Evolutionary conservation across 2,113 vertebrate genomes (phyloP).

Genomic region (Phrynocephalus versicolor): DNA sequence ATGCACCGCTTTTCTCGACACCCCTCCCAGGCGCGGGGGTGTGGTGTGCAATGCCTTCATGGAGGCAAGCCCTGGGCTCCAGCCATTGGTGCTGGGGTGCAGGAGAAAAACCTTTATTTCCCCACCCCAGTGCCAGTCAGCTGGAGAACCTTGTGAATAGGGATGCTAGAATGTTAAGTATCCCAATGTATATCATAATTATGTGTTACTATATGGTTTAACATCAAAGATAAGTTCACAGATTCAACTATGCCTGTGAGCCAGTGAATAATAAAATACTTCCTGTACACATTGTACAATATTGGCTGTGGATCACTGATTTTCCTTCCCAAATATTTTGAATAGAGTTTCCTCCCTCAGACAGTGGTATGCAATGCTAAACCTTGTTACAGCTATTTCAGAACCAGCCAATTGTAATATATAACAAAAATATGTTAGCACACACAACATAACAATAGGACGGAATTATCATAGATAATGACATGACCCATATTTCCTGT

Average conservation of each 20-base stretch:
- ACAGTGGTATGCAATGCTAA: background rate
- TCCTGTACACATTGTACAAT: background rate
- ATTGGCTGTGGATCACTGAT: background rate
- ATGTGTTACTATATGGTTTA: slow-evolving; percentile 4
- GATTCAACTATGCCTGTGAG: background rate
- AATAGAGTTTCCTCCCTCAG: background rate
- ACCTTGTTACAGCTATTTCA: no score
- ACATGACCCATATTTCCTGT: no score
- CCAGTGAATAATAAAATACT: background rate
- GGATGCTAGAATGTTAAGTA: background rate
- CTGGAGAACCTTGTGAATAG: background rate
- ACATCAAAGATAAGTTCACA: slow-evolving; percentile 2
- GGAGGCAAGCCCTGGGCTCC: no score
- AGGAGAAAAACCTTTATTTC: no score
- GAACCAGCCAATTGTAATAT: background rate
- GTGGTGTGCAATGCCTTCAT: no score
- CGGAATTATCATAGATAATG: background rate
- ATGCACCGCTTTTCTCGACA: no score
- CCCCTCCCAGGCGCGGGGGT: no score
- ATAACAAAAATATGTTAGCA: background rate
- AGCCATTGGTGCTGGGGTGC: no score
- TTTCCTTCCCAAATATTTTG: background rate
- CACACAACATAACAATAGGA: background rate
- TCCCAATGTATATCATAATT: background rate
- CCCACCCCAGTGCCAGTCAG: no score